Evolutionary conservation across 2,888 invertebrate genomes (phyloP).

Genomic region (Athripsodes cinereus): DNA sequence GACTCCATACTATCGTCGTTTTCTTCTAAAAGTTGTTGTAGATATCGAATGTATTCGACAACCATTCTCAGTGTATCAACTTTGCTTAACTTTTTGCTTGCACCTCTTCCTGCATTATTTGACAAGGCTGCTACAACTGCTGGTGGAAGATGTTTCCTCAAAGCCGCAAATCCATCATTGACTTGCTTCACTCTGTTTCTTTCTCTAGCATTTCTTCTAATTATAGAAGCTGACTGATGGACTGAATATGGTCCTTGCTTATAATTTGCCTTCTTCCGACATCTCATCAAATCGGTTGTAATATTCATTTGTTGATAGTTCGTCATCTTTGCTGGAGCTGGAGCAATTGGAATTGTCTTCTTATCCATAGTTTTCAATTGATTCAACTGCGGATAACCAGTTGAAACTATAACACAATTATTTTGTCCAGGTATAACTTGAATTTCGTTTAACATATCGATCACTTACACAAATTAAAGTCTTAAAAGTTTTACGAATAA

Average conservation of each 20-base stretch:
- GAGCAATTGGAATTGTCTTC: slow-evolving; percentile 51
- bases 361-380: slow-evolving; percentile 49
- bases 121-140: slow-evolving; percentile 66
- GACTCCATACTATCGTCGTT: slow-evolving; percentile 56
- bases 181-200: slow-evolving; percentile 93
- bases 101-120: slow-evolving; percentile 63
- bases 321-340: slow-evolving; percentile 52
- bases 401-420: slow-evolving; percentile 57
- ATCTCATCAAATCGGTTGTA: slow-evolving; percentile 52
- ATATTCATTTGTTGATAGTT: slow-evolving; percentile 37
- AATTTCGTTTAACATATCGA: slow-evolving; percentile 48
- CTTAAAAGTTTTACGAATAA: not conserved
- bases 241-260: slow-evolving; percentile 55
- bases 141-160: slow-evolving; percentile 82
- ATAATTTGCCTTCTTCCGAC: slow-evolving; percentile 70
- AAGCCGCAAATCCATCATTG: slow-evolving; percentile 86
- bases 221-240: slow-evolving; percentile 79
- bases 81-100: slow-evolving; percentile 81
- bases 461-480: slow-evolving; percentile 1
- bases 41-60: slow-evolving; percentile 83
- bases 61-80: slow-evolving; percentile 86
- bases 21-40: slow-evolving; percentile 73
- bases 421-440: slow-evolving; percentile 51
- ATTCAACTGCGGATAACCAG: slow-evolving; percentile 42
- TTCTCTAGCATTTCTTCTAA: slow-evolving; percentile 88